Percentiles rank a stretch among this genome's conserved stretches.
These are phyloP conservation scores for Pygoscelis antarcticus DNA, from an alignment of 2,113 vertebrate species.

Conservation along the genomic window DNA sequence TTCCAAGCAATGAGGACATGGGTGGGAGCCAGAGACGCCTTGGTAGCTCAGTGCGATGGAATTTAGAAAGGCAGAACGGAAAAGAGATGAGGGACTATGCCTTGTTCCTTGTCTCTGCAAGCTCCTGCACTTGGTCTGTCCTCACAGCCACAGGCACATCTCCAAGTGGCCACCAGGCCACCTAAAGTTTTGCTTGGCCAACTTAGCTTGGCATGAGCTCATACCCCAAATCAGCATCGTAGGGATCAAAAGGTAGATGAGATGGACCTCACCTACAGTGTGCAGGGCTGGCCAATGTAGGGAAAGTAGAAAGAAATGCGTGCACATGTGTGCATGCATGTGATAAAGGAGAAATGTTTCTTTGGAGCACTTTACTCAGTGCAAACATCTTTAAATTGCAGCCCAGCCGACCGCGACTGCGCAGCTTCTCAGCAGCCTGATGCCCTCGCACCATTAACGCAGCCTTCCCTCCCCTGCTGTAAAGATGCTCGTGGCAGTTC, in stretches of 20 bases:
- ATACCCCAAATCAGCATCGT: not conserved
- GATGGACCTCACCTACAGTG: not conserved
- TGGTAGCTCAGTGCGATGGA: not conserved
- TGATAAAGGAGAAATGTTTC: not conserved
- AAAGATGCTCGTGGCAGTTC: not conserved
- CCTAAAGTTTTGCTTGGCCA: not conserved
- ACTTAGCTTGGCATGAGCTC: not conserved
- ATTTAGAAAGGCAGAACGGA: not conserved
- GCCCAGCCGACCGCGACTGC: not conserved
- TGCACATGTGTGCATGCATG: not conserved
- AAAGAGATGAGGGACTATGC: not conserved
- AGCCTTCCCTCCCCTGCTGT: not conserved
- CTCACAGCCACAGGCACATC: not conserved
- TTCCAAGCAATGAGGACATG: not conserved
- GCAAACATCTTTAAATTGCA: not conserved
- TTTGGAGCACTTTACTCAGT: not conserved
- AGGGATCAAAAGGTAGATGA: not conserved
- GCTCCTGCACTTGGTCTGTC: not conserved
- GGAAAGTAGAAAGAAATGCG: rapidly evolving
- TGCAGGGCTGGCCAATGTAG: too few relatives aligned
- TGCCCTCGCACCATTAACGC: rapidly evolving
- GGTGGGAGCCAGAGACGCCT: not conserved
- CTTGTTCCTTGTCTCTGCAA: not conserved
- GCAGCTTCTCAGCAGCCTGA: not conserved
- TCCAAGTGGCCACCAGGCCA: not conserved